Evolutionary conservation across 1,140 invertebrate species (phyloP).

Genomic region (Cheumatopsyche charites): DNA sequence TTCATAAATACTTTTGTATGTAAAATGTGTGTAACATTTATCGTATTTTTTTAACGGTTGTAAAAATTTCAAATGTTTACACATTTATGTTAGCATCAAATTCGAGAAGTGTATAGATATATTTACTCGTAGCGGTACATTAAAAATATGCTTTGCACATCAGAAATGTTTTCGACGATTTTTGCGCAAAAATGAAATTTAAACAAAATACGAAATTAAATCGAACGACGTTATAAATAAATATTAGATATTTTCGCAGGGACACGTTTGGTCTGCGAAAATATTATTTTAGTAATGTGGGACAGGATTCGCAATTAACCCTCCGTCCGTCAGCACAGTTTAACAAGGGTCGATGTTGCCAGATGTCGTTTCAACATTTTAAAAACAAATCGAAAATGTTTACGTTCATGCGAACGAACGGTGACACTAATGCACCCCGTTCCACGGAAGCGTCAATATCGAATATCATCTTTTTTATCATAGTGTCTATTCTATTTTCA

Average conservation of each 20-base stretch:
- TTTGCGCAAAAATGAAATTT: not conserved
- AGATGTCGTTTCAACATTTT: constrained; percentile 3
- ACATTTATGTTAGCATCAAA: not conserved
- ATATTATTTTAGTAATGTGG: constrained; percentile 27
- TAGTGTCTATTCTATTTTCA: no score
- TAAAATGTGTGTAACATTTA: not conserved
- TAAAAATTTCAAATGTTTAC: not conserved
- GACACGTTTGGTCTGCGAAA: constrained; percentile 14
- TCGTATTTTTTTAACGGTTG: not conserved
- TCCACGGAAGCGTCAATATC: not conserved
- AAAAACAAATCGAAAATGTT: constrained; percentile 3
- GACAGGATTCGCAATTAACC: constrained; percentile 24
- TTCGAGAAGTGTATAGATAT: not conserved
- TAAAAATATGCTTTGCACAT: no score
- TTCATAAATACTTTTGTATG: not conserved
- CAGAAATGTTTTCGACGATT: no score
- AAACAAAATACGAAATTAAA: not conserved
- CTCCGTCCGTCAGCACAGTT: constrained; percentile 15
- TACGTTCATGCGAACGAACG: not conserved
- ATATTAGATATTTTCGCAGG: not conserved
- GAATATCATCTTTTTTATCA: not conserved
- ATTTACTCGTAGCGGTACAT: not conserved
- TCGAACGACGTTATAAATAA: not conserved
- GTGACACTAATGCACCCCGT: constrained; percentile 4
- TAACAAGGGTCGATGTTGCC: constrained; percentile 27